Evolutionary conservation across 2,888 invertebrate species (phyloP).

Genomic region (Melolontha melolontha): DNA sequence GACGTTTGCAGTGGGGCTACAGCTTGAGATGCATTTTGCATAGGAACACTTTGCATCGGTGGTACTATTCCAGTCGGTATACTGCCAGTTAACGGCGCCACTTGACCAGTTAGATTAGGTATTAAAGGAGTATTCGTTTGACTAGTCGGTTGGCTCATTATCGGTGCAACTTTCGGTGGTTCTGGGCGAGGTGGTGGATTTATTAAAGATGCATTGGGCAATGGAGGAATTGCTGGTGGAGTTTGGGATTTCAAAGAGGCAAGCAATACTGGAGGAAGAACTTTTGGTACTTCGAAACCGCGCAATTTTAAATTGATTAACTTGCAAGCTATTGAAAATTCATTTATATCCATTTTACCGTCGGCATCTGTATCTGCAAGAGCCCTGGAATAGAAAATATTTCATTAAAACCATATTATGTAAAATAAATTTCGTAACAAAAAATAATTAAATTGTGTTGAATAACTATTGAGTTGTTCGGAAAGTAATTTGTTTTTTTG

Average conservation of each 20-base stretch:
- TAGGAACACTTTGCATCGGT: slow-evolving; percentile 50
- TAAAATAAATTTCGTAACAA: too few species aligned
- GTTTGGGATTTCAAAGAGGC: slow-evolving; percentile 73
- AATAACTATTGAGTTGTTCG: too few species aligned
- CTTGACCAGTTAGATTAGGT: slow-evolving; percentile 41
- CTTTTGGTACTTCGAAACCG: slow-evolving; percentile 90
- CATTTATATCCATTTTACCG: slow-evolving; percentile 95
- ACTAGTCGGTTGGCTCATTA: slow-evolving; percentile 56
- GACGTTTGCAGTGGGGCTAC: slow-evolving; percentile 13
- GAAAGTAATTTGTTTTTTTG: too few species aligned
- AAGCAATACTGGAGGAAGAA: slow-evolving; percentile 81
- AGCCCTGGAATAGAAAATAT: slow-evolving; percentile 68
- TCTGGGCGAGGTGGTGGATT: slow-evolving; percentile 62
- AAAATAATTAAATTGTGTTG: too few species aligned
- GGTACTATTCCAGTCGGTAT: slow-evolving; percentile 53
- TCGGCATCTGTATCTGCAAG: slow-evolving; percentile 96
- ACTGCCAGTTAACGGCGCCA: slow-evolving; percentile 36
- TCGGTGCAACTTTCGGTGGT: slow-evolving; percentile 60
- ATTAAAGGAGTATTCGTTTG: slow-evolving; percentile 33
- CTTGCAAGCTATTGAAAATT: slow-evolving; percentile 98
- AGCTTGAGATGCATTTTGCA: slow-evolving; percentile 22
- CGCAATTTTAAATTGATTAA: slow-evolving; percentile 91
- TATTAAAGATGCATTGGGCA: slow-evolving; percentile 56
- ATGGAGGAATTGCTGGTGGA: slow-evolving; percentile 57
- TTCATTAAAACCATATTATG: too few species aligned